These are phyloP conservation scores for Alcedo atthis DNA, from an alignment of 2,797 vertebrate species.

Conservation along the genomic window DNA sequence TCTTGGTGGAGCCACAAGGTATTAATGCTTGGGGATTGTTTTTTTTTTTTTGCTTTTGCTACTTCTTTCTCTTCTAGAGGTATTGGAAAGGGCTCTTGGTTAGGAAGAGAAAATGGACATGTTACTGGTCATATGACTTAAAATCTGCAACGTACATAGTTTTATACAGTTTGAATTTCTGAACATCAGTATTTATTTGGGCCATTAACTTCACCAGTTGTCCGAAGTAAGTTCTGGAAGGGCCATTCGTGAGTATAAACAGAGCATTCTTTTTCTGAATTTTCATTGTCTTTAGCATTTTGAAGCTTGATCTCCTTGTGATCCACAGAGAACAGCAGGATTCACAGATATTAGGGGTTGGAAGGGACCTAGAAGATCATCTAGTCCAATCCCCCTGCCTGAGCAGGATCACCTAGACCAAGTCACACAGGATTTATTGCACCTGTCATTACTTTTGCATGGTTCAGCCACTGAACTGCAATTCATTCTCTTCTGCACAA, in stretches of 20 bases:
- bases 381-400: no score
- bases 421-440: background rate
- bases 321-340: background rate
- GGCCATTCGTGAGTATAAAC: background rate
- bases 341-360: no score
- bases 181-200: background rate
- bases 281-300: background rate
- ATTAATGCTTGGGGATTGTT: background rate
- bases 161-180: background rate
- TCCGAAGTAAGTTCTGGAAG: background rate
- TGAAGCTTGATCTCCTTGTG: background rate
- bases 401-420: no score
- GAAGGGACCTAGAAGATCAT: no score
- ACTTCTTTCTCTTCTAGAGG: background rate
- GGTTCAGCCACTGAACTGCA: background rate
- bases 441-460: background rate
- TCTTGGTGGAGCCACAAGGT: conserved; percentile 99
- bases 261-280: background rate
- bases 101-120: background rate
- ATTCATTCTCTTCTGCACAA: background rate
- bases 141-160: background rate
- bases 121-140: background rate
- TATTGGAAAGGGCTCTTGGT: background rate
- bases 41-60: background rate
- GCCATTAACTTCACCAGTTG: background rate